These are phyloP conservation scores for Haliclystus octoradiatus DNA, from an alignment of 30 jellyfish, hydroid and myxozoan species.

Conservation along the genomic window DNA sequence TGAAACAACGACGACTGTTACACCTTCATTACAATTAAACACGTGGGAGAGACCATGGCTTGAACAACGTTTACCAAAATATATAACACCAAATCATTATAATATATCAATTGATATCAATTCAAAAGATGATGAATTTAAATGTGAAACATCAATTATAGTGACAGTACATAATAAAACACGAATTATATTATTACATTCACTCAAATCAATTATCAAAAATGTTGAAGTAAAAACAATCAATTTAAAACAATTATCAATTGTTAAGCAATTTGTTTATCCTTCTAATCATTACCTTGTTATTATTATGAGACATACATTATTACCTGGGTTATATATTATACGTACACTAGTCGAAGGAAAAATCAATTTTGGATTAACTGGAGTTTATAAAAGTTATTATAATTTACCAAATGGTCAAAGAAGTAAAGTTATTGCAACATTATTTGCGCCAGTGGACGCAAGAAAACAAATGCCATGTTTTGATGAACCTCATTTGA, in stretches of 20 bases:
- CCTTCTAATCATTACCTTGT: constrained; percentile 28
- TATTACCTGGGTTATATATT: constrained; percentile 23
- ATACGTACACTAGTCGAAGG: constrained; percentile 27
- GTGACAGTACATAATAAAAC: constrained; percentile 27
- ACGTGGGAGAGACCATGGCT: constrained; percentile 32
- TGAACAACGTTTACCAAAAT: constrained; percentile 47
- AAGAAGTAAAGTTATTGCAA: constrained; percentile 46
- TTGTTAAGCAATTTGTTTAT: not conserved
- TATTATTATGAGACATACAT: constrained; percentile 8
- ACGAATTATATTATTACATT: constrained; percentile 30
- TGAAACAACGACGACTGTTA: no score
- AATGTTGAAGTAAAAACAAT: constrained; percentile 2
- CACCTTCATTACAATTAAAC: no score
- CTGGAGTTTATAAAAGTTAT: constrained; percentile 37
- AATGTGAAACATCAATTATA: constrained; percentile 44
- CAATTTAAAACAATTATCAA: no score
- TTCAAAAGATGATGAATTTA: constrained; percentile 24
- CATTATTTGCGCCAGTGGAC: constrained; percentile 69
- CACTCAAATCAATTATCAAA: not conserved
- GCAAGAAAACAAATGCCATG: constrained; percentile 93
- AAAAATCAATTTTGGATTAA: constrained; percentile 19
- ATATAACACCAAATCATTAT: constrained; percentile 50
- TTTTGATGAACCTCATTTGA: constrained; percentile 88
- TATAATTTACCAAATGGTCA: constrained; percentile 12
- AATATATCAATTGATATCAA: constrained; percentile 28